A percentile compares a stretch with the other conserved stretches of the same genome.
phyloP scores from a whole-genome alignment of 1,140 invertebrate species.

The Ridgeia piscesae region DNA sequence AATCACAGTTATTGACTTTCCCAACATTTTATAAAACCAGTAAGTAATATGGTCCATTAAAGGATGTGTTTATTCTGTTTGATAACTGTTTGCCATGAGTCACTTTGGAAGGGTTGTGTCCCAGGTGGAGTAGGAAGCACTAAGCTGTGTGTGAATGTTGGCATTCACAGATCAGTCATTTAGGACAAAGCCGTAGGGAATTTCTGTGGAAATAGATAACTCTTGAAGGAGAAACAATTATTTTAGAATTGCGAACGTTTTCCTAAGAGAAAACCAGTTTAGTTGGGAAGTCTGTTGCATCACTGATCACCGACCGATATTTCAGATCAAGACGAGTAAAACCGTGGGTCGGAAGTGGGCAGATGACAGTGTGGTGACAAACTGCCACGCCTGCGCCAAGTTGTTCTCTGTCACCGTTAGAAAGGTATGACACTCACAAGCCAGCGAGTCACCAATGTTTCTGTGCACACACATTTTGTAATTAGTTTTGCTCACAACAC shows the following conservation, averaged over 20 bases:
- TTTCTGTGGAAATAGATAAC: not conserved
- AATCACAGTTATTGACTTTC: too few species aligned
- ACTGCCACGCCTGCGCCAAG: constrained; percentile 61
- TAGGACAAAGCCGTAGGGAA: not conserved
- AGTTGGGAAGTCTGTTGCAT: not conserved
- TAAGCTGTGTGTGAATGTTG: not conserved
- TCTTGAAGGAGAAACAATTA: not conserved
- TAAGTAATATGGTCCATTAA: too few species aligned
- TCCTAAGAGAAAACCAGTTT: not conserved
- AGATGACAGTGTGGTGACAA: constrained; percentile 61
- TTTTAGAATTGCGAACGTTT: not conserved
- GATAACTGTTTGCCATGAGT: too few species aligned
- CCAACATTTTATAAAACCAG: too few species aligned
- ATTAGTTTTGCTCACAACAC: not conserved
- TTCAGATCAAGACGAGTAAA: constrained; percentile 64
- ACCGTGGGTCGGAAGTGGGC: constrained; percentile 63
- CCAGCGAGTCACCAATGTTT: not conserved
- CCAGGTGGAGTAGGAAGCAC: not conserved
- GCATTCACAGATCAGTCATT: not conserved
- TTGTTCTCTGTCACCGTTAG: constrained; percentile 63
- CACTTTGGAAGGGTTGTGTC: too few species aligned
- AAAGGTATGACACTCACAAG: constrained; percentile 49
- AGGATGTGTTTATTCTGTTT: too few species aligned
- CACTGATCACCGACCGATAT: too few species aligned
- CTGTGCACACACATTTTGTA: not conserved